Conservation (phyloP, 2,888 invertebrate genomes). For the Scaptomyza reducta region DNA sequence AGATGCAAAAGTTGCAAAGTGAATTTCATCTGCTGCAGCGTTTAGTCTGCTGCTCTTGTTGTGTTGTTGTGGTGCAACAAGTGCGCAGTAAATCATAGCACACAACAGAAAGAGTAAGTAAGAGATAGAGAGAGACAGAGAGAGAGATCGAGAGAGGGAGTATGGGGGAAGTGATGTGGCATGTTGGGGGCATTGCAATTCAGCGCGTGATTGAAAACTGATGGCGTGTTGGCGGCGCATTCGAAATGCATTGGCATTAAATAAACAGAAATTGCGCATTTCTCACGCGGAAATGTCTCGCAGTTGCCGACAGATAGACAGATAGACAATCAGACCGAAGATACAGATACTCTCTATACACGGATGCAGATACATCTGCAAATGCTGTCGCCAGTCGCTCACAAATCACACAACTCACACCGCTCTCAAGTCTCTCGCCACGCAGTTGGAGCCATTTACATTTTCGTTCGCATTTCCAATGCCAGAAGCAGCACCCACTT, state of each 20-base stretch:
- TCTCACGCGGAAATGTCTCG: constrained; percentile 69
- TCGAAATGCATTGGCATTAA: constrained; percentile 80
- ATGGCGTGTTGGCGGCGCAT: constrained; percentile 71
- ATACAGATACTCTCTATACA: constrained; percentile 21
- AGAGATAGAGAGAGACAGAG: neutral
- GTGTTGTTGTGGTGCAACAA: constrained; percentile 63
- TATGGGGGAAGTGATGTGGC: constrained; percentile 7
- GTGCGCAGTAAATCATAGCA: constrained; percentile 72
- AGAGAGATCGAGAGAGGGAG: neutral
- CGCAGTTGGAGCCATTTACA: constrained; percentile 42
- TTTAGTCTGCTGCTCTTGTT: constrained; percentile 17
- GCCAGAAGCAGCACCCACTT: constrained; percentile 65
- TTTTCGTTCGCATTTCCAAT: constrained; percentile 18
- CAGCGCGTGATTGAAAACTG: constrained; percentile 79
- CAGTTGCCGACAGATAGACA: constrained; percentile 42
- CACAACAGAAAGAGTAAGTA: constrained; percentile 1
- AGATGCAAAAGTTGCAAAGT: constrained; percentile 80
- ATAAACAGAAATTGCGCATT: constrained; percentile 79
- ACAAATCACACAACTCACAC: constrained; percentile 3
- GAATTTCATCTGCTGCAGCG: constrained; percentile 62
- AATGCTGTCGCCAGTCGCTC: constrained; percentile 43
- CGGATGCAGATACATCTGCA: constrained; percentile 37
- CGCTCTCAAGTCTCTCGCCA: constrained; percentile 11
- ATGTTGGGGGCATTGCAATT: constrained; percentile 46
- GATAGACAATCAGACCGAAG: constrained; percentile 15